Conservation (phyloP, 2,888 invertebrate species). For the Drosophila helvetica region DNA sequence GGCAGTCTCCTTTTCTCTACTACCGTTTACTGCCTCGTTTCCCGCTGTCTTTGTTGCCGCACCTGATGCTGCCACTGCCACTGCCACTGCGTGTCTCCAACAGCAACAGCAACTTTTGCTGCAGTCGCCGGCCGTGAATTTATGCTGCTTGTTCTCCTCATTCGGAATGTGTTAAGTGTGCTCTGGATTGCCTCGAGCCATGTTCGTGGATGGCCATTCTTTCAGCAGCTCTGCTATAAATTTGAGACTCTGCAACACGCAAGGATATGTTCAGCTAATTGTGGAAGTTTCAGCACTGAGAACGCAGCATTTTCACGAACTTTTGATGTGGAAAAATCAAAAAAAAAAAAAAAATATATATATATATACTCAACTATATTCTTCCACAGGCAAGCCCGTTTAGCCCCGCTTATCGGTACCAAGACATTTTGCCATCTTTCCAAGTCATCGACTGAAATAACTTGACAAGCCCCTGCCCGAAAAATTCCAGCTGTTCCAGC, state of each 20-base stretch:
- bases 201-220: constrained; percentile 27
- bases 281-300: constrained; percentile 53
- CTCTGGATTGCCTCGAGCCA: constrained; percentile 57
- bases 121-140: constrained; percentile 48
- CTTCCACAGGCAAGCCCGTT: background rate
- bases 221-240: constrained; percentile 51
- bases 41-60: constrained; percentile 49
- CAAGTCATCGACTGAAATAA: constrained; percentile 57
- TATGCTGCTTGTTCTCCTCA: constrained; percentile 71
- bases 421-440: constrained; percentile 60
- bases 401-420: constrained; percentile 31
- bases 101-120: constrained; percentile 37
- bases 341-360: no score
- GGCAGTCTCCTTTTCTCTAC: background rate
- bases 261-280: constrained; percentile 62
- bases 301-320: background rate
- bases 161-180: constrained; percentile 75
- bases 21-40: constrained; percentile 1
- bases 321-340: background rate
- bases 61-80: constrained; percentile 61
- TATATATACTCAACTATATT: no score
- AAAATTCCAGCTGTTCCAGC: constrained; percentile 2
- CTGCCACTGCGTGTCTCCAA: constrained; percentile 12
- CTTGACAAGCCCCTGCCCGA: constrained; percentile 22
- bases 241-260: constrained; percentile 42